These are phyloP conservation scores for Lathronympha strigana DNA, from an alignment of 2,888 invertebrate genomes.

Conservation along the genomic window DNA sequence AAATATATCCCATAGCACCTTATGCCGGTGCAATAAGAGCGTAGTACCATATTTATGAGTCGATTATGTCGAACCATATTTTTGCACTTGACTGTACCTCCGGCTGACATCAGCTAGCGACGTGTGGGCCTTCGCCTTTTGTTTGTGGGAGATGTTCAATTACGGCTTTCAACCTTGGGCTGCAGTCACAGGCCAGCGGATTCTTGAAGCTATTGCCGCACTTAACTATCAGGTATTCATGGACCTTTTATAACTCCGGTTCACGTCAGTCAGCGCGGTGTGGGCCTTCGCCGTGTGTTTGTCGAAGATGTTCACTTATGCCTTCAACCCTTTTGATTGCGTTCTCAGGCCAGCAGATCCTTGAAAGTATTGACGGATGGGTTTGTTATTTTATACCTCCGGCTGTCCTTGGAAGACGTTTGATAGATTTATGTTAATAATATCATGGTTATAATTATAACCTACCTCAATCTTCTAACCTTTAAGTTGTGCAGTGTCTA, in stretches of 20 bases:
- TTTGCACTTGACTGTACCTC: conserved; percentile 93
- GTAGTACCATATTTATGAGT: too few relatives aligned
- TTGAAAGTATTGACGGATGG: conserved; percentile 98
- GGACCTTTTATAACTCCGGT: conserved; percentile 88
- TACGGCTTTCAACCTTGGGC: conserved; percentile 99
- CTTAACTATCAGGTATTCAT: conserved; percentile 90
- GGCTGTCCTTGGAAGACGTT: too few relatives aligned
- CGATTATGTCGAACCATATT: too few relatives aligned
- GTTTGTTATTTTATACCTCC: too few relatives aligned
- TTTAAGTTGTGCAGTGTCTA: too few relatives aligned
- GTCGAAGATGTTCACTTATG: conserved; percentile 99
- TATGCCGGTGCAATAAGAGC: too few relatives aligned
- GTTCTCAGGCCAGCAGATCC: conserved; percentile 95
- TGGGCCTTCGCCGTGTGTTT: conserved; percentile 99
- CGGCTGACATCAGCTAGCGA: conserved; percentile 98
- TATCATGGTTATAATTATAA: too few relatives aligned
- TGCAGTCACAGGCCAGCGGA: conserved; percentile 96
- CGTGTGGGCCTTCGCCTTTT: conserved; percentile 99
- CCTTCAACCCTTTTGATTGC: conserved; percentile 99
- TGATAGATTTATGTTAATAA: too few relatives aligned
- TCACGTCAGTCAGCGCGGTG: conserved; percentile 98
- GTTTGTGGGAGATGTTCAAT: conserved; percentile 99
- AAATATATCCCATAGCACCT: too few relatives aligned
- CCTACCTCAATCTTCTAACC: too few relatives aligned
- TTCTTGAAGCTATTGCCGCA: conserved; percentile 97